Evolutionary conservation across 2,888 invertebrate genomes (phyloP).

Genomic region (Sussaba pulchella): DNA sequence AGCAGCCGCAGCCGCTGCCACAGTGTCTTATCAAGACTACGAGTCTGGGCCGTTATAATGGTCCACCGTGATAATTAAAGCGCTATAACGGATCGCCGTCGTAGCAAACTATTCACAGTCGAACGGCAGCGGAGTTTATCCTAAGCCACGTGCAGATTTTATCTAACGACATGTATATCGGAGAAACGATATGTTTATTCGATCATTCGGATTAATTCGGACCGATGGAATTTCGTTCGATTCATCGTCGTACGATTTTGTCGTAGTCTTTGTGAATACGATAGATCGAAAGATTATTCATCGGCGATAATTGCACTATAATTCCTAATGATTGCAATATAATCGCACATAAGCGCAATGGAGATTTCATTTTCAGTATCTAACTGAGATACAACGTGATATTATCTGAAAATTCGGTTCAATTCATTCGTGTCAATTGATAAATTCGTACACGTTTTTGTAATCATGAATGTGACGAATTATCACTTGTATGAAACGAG

Average conservation of each 20-base stretch:
- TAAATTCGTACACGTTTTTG: background rate
- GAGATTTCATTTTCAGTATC: background rate
- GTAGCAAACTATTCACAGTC: conserved; percentile 27
- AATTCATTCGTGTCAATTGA: background rate
- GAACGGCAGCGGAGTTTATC: conserved; percentile 41
- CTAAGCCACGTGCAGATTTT: conserved; percentile 6
- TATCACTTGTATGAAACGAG: background rate
- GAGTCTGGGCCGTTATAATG: conserved; percentile 62
- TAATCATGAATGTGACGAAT: background rate
- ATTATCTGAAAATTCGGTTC: background rate
- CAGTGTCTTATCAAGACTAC: conserved; percentile 55
- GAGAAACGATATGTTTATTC: conserved; percentile 21
- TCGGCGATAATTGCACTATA: no score
- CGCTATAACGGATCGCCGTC: conserved; percentile 58
- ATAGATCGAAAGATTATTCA: background rate
- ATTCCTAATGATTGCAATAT: no score
- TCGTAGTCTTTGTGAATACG: background rate
- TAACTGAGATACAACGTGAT: background rate
- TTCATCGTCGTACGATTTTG: conserved; percentile 1
- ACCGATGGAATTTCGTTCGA: background rate
- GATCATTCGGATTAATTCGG: conserved; percentile 31
- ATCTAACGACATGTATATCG: background rate
- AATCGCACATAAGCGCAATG: background rate
- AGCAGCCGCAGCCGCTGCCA: background rate
- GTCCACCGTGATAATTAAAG: conserved; percentile 64